These are phyloP conservation scores for Engraulis encrasicolus DNA, from an alignment of 2,113 vertebrate species.

Conservation along the genomic window DNA sequence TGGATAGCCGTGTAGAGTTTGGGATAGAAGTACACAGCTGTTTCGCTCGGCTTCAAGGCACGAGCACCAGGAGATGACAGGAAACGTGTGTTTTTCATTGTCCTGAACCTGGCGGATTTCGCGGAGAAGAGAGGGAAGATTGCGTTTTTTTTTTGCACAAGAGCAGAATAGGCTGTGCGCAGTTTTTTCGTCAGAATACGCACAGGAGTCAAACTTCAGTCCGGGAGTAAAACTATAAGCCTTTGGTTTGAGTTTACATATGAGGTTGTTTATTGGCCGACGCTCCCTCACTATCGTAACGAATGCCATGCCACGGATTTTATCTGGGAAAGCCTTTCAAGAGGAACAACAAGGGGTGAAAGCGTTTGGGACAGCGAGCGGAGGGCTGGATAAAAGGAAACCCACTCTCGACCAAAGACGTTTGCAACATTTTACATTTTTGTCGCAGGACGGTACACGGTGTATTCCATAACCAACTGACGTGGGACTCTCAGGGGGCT, in stretches of 20 bases:
- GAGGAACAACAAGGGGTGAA: not conserved
- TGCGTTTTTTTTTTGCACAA: not conserved
- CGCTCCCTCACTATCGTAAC: constrained; percentile 40
- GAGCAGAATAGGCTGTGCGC: not conserved
- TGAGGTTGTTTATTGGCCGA: constrained; percentile 40
- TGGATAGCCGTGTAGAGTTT: constrained; percentile 47
- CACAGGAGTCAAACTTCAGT: not conserved
- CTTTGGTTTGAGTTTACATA: constrained; percentile 31
- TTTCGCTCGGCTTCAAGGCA: constrained; percentile 52
- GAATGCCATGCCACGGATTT: constrained; percentile 53
- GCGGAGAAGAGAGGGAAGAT: not conserved
- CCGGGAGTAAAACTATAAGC: constrained; percentile 24
- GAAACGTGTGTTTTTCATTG: constrained; percentile 25
- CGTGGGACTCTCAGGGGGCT: constrained; percentile 47
- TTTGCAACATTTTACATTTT: constrained; percentile 19
- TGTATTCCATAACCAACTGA: constrained; percentile 40
- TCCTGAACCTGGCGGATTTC: constrained; percentile 18
- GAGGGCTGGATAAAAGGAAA: not conserved
- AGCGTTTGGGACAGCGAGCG: not conserved
- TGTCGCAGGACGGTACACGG: constrained; percentile 16
- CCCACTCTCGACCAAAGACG: not conserved
- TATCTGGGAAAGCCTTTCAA: constrained; percentile 17
- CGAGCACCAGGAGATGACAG: constrained; percentile 37
- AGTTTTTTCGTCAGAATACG: not conserved
- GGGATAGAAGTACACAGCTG: constrained; percentile 70